phyloP scores from a whole-genome alignment of 2,888 invertebrate species.

The Notodonta ziczac region DNA sequence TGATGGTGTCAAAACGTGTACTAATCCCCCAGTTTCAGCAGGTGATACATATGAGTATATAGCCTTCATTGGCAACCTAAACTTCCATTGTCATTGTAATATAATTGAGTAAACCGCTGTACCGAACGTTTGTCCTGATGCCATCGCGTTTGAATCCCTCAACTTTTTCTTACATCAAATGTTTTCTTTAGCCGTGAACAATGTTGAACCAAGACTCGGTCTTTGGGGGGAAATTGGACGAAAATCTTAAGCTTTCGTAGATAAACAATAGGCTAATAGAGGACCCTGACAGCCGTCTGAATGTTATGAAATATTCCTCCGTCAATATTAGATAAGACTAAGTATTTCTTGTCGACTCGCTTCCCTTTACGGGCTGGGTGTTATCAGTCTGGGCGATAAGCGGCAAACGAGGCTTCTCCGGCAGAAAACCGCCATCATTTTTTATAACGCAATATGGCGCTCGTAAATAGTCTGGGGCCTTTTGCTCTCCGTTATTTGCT shows the following conservation, averaged over 20 bases:
- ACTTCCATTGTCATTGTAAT: background rate
- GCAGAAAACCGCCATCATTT: slow-evolving; percentile 68
- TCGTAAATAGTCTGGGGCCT: slow-evolving; percentile 61
- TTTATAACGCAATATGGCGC: slow-evolving; percentile 71
- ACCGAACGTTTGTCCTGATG: too few species aligned
- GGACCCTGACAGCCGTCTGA: slow-evolving; percentile 40
- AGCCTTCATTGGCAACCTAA: too few species aligned
- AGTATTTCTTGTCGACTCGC: slow-evolving; percentile 63
- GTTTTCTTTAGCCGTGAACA: slow-evolving; percentile 5
- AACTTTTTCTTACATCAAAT: slow-evolving; percentile 1
- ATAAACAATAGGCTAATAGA: slow-evolving; percentile 52
- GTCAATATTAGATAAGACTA: slow-evolving; percentile 65
- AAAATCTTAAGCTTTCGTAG: slow-evolving; percentile 32
- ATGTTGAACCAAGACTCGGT: slow-evolving; percentile 4
- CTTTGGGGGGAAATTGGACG: slow-evolving; percentile 28
- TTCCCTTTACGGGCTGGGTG: slow-evolving; percentile 59
- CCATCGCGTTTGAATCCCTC: slow-evolving; percentile 15
- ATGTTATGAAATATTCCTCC: slow-evolving; percentile 57
- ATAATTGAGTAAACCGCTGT: too few species aligned
- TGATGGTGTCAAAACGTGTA: too few species aligned
- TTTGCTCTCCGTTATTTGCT: slow-evolving; percentile 54
- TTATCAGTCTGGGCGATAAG: slow-evolving; percentile 69
- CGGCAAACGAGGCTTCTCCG: slow-evolving; percentile 63
- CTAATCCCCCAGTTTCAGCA: too few species aligned
- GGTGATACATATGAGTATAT: too few species aligned